Percentiles rank a stretch among this genome's conserved stretches.
phyloP scores from a whole-genome alignment of 2,797 vertebrate genomes.

The Falco peregrinus region DNA sequence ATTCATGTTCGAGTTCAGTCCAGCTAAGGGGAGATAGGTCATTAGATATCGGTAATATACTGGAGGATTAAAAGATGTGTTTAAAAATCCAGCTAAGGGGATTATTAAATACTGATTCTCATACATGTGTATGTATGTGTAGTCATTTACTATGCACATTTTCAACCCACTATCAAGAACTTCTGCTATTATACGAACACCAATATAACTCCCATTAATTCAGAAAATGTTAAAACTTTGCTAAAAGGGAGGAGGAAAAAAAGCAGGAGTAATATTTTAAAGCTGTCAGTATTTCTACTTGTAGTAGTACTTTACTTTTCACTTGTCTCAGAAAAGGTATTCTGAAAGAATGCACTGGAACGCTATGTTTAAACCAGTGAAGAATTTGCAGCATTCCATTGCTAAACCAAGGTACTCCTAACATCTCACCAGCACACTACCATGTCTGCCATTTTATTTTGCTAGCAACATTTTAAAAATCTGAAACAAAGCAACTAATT shows the following conservation, averaged over 20 bases:
- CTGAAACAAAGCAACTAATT: not conserved
- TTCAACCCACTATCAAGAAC: not conserved
- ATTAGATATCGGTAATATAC: not conserved
- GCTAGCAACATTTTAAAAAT: not conserved
- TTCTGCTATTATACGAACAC: not conserved
- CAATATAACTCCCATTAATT: not conserved
- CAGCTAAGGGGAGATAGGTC: slow-evolving; percentile 79
- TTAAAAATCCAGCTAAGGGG: not conserved
- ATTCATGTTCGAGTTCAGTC: slow-evolving; percentile 96
- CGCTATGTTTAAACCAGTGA: not conserved
- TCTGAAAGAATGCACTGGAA: not conserved
- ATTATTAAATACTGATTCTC: not conserved
- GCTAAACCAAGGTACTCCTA: not conserved
- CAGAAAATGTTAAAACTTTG: not conserved
- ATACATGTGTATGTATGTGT: rapidly evolving
- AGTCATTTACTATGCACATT: not conserved
- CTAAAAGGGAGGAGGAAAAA: not conserved
- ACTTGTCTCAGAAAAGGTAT: not conserved
- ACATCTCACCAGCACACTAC: not conserved
- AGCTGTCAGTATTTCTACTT: not conserved
- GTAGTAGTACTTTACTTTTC: not conserved
- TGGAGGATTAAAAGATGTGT: not conserved
- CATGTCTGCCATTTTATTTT: not conserved
- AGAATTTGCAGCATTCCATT: not conserved
- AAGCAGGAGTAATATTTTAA: not conserved